These are phyloP conservation scores for Megaustenia siamemsis DNA, from an alignment of 2,888 invertebrate genomes.

Conservation along the genomic window DNA sequence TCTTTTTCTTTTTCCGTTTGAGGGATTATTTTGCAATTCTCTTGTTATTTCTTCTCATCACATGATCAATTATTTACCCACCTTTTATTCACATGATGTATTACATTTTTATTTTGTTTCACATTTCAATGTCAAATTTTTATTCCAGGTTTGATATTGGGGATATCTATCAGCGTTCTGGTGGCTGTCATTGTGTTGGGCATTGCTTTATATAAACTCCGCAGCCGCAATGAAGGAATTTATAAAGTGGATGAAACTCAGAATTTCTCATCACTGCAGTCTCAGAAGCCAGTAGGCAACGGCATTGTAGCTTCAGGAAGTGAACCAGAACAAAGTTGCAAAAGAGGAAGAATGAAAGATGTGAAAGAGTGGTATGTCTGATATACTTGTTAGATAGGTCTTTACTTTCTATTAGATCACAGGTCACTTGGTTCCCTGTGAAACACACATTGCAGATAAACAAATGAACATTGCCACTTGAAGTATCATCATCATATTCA, in stretches of 20 bases:
- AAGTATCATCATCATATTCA: neutral
- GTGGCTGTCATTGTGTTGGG: slow-evolving; percentile 91
- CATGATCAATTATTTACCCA: no score
- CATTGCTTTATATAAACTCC: slow-evolving; percentile 82
- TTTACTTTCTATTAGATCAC: neutral
- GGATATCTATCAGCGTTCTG: slow-evolving; percentile 93
- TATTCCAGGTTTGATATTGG: slow-evolving; percentile 85
- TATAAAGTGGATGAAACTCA: slow-evolving; percentile 95
- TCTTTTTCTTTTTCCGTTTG: no score
- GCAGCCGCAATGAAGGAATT: slow-evolving; percentile 88
- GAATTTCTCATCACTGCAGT: slow-evolving; percentile 82
- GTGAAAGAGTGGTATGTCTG: slow-evolving; percentile 78
- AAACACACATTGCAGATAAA: no score
- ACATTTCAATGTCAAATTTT: neutral
- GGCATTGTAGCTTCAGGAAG: slow-evolving; percentile 66
- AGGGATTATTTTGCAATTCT: no score
- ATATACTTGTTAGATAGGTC: slow-evolving; percentile 50
- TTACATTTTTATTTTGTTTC: no score
- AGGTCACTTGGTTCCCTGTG: no score
- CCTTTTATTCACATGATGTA: no score
- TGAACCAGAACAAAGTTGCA: slow-evolving; percentile 62
- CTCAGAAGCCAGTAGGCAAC: slow-evolving; percentile 71
- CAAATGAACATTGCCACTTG: neutral
- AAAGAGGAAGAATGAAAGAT: slow-evolving; percentile 72
- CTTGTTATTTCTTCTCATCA: no score